Base-by-base conservation (phyloP, 2,888 invertebrate genomes). In the Agonopterix arenella region DNA sequence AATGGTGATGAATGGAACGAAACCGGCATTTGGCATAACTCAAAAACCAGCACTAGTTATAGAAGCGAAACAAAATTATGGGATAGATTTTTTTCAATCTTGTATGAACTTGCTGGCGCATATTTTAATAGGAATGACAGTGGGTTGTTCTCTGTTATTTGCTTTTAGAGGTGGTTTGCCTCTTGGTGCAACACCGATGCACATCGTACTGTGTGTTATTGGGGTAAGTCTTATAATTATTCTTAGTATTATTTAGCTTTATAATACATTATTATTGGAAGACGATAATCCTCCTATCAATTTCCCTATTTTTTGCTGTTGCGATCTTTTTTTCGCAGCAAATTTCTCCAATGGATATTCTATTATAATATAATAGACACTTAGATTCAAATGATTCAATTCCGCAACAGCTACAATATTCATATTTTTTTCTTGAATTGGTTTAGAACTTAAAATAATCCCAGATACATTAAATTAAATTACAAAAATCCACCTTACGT, bases 121-220 rank as follows among this genome's bases (percentile, higher is more conserved):
- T 53, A 61, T 73, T 4, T 59, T 84, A n/a, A 75, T 83, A 48
- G 84, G 85, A 11, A 59, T 69, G 11, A 70, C 75, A 4, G 76
- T 79, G 2, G 77, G 76, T 16, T 53, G 72, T 4, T 49, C 54
- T 2, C 9, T 81, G 1, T 28, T 75, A 8, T 84, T 63, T 49
- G 61, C 76, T 1, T 69, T 81, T 7, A 66, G 70, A 50, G 52
- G 52, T 55, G 76, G 75, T 18, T 9, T 68, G 7, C 79, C 80
- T 1, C 13, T 78, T 4, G 60, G 62, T 47, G 54, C 70, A 0
- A 80, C 76, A 7, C 54, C 60, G 16, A 51, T 69, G 43, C 85
- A 86, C 53, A 69, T 84, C 18, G 52, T 78, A 4, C 56, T 85
- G 45, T 85, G 85, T 60, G 81, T 84, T 10, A 51, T 80, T 47